phyloP scores from a whole-genome alignment of 2,888 invertebrate species.

The Ophonus ardosiacus region DNA sequence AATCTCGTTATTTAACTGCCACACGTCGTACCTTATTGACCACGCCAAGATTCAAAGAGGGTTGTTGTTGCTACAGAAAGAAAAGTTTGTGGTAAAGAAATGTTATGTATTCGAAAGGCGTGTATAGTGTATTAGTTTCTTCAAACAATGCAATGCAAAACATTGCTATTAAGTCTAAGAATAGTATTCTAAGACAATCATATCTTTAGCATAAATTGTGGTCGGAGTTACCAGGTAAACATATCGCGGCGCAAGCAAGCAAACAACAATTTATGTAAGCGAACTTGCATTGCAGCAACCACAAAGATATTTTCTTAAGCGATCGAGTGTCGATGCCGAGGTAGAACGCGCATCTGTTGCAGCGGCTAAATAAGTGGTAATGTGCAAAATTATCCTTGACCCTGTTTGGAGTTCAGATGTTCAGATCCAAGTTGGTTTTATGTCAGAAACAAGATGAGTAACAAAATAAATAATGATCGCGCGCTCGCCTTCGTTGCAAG shows the following conservation, averaged over 20 bases:
- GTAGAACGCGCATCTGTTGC: conserved; percentile 1
- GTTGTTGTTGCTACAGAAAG: too few relatives aligned
- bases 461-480: conserved; percentile 48
- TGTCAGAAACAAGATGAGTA: conserved; percentile 52
- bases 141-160: background rate
- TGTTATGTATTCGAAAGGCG: background rate
- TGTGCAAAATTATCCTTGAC: conserved; percentile 52
- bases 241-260: background rate
- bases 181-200: background rate
- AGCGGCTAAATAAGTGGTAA: conserved; percentile 50
- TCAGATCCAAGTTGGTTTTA: conserved; percentile 47
- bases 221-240: background rate
- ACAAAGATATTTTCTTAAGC: background rate
- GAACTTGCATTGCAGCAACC: background rate
- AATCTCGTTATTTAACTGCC: too few relatives aligned
- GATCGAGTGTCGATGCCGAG: background rate
- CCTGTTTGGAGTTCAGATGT: conserved; percentile 36
- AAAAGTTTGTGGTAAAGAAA: too few relatives aligned
- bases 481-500: background rate
- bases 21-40: too few relatives aligned
- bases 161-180: background rate
- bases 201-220: background rate
- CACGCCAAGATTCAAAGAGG: too few relatives aligned
- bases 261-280: background rate
- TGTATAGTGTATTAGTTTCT: background rate